Percentiles rank a stretch among this genome's conserved stretches.
These are phyloP conservation scores for Cnemophilus loriae DNA, from an alignment of 2,113 vertebrate genomes.

Conservation along the genomic window DNA sequence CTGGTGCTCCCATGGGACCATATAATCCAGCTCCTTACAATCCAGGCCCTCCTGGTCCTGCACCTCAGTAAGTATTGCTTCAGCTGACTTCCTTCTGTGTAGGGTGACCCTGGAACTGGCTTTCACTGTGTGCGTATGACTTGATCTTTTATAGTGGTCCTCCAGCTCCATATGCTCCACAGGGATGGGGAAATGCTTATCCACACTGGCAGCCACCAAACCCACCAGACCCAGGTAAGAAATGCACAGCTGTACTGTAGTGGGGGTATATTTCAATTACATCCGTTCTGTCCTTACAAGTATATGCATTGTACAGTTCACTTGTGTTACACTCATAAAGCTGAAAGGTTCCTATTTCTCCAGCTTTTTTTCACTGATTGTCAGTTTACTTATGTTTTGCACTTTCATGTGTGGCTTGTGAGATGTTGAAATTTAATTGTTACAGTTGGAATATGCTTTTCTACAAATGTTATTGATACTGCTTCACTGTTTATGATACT, in stretches of 20 bases:
- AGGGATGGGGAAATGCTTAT: slow-evolving; percentile 97
- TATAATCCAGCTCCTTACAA: slow-evolving; percentile 97
- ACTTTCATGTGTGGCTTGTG: background rate
- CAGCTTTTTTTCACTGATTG: background rate
- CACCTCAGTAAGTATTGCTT: slow-evolving; percentile 86
- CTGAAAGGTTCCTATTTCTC: background rate
- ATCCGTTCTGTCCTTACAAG: background rate
- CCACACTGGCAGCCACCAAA: slow-evolving; percentile 96
- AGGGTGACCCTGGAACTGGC: background rate
- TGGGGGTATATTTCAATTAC: background rate
- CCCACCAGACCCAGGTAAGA: slow-evolving; percentile 93
- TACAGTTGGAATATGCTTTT: background rate
- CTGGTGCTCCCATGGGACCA: slow-evolving; percentile 93
- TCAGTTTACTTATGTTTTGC: background rate
- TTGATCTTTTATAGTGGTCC: slow-evolving; percentile 79
- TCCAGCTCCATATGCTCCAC: slow-evolving; percentile 93
- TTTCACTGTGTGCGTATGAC: background rate
- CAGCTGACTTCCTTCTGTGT: background rate
- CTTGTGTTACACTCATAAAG: background rate
- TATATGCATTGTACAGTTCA: background rate
- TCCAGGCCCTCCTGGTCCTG: slow-evolving; percentile 91
- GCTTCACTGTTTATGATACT: background rate
- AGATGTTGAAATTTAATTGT: background rate
- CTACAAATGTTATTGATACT: fast-evolving
- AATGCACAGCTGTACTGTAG: background rate